A percentile compares a stretch with the other conserved stretches of the same genome.
These are phyloP conservation scores for Tubulanus polymorphus DNA, from an alignment of 2,888 invertebrate species.

Conservation along the genomic window DNA sequence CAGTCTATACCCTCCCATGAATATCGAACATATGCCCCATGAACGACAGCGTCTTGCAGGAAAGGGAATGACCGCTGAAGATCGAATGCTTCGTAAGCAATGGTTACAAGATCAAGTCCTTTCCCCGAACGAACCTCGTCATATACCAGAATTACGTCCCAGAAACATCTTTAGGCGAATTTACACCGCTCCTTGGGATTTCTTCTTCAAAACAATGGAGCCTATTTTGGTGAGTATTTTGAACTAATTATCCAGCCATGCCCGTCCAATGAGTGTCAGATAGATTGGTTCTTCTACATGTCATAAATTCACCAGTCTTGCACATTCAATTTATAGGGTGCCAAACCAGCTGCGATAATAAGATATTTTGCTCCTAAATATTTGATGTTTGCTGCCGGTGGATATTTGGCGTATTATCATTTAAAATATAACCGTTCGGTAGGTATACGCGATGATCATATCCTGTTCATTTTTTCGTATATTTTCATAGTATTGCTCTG, in stretches of 20 bases:
- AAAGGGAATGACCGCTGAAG: conserved; percentile 42
- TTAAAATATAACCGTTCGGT: conserved; percentile 34
- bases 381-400: conserved; percentile 17
- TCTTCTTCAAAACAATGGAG: conserved; percentile 15
- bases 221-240: conserved; percentile 24
- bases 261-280: neutral
- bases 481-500: too few species aligned
- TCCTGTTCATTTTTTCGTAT: too few species aligned
- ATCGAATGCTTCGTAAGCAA: conserved; percentile 40
- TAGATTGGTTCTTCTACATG: too few species aligned
- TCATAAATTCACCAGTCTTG: too few species aligned
- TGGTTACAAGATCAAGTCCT: conserved; percentile 47
- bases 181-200: conserved; percentile 32
- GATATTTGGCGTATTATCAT: conserved; percentile 27
- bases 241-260: too few species aligned
- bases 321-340: conserved; percentile 30
- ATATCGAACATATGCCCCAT: conserved; percentile 40
- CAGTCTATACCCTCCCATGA: conserved; percentile 42
- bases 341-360: conserved; percentile 14
- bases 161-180: conserved; percentile 34
- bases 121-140: conserved; percentile 38
- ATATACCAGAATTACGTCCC: conserved; percentile 33
- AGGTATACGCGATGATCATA: too few species aligned
- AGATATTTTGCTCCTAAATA: conserved; percentile 27
- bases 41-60: conserved; percentile 35